Base-by-base conservation (phyloP, 2,113 vertebrate species). In the Gymnogyps californianus region DNA sequence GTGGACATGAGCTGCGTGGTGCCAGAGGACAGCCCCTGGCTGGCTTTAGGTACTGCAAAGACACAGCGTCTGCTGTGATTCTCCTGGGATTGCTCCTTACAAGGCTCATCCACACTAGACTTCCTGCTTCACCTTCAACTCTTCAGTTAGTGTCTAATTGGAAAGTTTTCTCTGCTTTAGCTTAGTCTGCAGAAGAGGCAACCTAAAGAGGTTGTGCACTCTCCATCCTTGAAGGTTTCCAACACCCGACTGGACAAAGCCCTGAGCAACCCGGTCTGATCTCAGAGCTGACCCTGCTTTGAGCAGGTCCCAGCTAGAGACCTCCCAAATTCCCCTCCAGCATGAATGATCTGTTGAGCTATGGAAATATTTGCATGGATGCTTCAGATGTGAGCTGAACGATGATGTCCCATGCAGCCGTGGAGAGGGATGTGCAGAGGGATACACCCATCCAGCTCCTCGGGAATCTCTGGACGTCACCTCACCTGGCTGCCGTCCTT, bases 61-160 rank as follows among this genome's bases (percentile, higher is more conserved):
- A 38, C 26, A 40, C 22, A 34, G 9, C 0, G 0, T 9, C 38
- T 24, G 8, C 36, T 79, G 34, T 16, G 22, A 62, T 74, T 57
- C 29, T 62, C 9, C n/a, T 83, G 25, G 32, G 22, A 82, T 40
- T 85, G n/a, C 49, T 65, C 40, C 71, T 90, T 15, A 34, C 34
- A 47, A 72, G 36, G 44, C 12, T 58, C 34, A 83, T 77, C 28
- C 19, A 83, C 28, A 14, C 5, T 26, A 52, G 62, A 54, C 9
- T 46, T 61, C 13, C 66, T 69, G 36, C 31, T 72, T 82, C 28
- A 59, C 15, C n/a, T 82, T 67, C 58, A 93, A 6, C 29, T 87
- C 38, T 55, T 46, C 31, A 26, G 51, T 46, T 28, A 72, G 13
- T 24, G 17, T 40, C 38, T 38, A 84, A 54, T 7, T 29, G 16